Conservation (phyloP, 1,140 invertebrate species). For the Drosophila sechellia region DNA sequence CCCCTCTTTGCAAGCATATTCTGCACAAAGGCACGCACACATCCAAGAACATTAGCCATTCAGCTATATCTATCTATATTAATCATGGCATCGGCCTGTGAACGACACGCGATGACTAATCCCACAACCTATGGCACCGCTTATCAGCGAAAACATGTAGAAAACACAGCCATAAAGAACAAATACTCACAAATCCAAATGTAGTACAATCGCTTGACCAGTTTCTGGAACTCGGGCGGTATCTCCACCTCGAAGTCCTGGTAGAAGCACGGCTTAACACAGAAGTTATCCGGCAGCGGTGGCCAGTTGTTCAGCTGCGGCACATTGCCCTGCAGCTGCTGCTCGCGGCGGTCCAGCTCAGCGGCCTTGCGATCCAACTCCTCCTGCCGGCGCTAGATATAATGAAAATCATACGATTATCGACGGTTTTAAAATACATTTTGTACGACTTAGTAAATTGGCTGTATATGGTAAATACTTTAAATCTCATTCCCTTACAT, state of each 20-base stretch:
- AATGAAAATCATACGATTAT: background rate
- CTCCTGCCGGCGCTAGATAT: constrained; percentile 89
- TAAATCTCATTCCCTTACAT: no score
- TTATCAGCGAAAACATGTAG: constrained; percentile 31
- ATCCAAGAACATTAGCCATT: constrained; percentile 7
- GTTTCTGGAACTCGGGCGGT: constrained; percentile 97
- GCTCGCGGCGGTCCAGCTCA: constrained; percentile 94
- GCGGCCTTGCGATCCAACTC: constrained; percentile 94
- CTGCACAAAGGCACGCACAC: background rate
- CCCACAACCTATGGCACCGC: constrained; percentile 21
- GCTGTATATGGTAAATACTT: no score
- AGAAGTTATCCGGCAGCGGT: constrained; percentile 95
- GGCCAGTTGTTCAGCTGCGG: constrained; percentile 98
- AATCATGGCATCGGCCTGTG: constrained; percentile 10
- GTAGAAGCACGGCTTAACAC: constrained; percentile 99
- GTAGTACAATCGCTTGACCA: constrained; percentile 97
- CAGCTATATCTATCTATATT: constrained; percentile 18
- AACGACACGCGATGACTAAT: constrained; percentile 38
- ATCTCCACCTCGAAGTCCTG: constrained; percentile 99
- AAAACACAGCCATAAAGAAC: constrained; percentile 5
- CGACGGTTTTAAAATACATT: background rate
- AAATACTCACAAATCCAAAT: constrained; percentile 97
- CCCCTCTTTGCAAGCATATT: background rate
- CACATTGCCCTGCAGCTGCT: constrained; percentile 90
- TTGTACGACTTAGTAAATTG: no score